Percentiles rank a stretch among this genome's conserved stretches.
These are phyloP conservation scores for Argyresthia albistria DNA, from an alignment of 2,888 invertebrate species.

Conservation along the genomic window DNA sequence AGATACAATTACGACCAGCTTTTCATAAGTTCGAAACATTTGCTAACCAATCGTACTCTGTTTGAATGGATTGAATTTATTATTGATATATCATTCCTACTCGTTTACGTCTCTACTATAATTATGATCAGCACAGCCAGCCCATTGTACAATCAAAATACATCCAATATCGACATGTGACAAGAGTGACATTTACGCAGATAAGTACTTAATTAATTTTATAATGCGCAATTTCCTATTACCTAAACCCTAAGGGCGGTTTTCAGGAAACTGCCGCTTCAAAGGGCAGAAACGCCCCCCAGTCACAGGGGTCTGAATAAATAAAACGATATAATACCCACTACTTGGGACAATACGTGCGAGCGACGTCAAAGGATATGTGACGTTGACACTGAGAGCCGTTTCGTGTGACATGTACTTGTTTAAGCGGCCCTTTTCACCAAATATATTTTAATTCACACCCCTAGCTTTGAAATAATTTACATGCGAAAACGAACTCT, in stretches of 20 bases:
- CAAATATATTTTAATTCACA: slow-evolving; percentile 64
- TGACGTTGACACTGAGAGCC: slow-evolving; percentile 64
- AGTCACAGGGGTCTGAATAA: not conserved
- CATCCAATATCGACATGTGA: too few relatives aligned
- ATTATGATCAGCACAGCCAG: too few relatives aligned
- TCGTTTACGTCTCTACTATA: too few relatives aligned
- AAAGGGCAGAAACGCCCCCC: slow-evolving; percentile 3
- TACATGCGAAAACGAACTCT: slow-evolving; percentile 10
- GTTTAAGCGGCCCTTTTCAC: slow-evolving; percentile 36
- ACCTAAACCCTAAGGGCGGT: not conserved
- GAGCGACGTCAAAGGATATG: slow-evolving; percentile 49
- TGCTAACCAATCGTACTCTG: too few relatives aligned
- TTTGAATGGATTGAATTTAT: too few relatives aligned
- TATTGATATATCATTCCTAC: too few relatives aligned
- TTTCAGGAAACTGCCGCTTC: not conserved
- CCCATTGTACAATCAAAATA: too few relatives aligned
- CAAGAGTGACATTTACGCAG: too few relatives aligned
- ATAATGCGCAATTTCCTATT: too few relatives aligned
- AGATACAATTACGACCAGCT: too few relatives aligned
- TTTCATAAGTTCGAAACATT: too few relatives aligned
- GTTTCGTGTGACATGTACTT: slow-evolving; percentile 47
- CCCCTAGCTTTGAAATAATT: slow-evolving; percentile 38
- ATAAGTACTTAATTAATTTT: too few relatives aligned
- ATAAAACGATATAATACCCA: slow-evolving; percentile 11
- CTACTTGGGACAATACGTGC: slow-evolving; percentile 31